phyloP scores from a whole-genome alignment of 2,888 invertebrate genomes.

The Drosophila greeni region DNA sequence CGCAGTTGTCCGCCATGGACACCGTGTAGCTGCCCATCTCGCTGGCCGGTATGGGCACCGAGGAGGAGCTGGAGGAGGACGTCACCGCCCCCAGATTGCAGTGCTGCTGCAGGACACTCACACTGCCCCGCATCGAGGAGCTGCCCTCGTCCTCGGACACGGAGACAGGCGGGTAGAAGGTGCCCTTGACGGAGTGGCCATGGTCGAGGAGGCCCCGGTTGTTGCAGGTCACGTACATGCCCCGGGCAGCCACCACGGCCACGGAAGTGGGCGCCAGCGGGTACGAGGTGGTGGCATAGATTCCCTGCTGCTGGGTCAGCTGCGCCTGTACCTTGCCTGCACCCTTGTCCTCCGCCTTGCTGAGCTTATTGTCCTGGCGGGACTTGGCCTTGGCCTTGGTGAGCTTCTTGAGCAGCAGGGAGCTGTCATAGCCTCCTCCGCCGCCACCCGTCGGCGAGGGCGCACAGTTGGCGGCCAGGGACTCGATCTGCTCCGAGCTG shows the following conservation, averaged over 20 bases:
- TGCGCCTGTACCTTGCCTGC: constrained; percentile 52
- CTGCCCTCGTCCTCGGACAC: constrained; percentile 81
- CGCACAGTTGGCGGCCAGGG: constrained; percentile 48
- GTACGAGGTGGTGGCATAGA: constrained; percentile 69
- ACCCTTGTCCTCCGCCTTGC: constrained; percentile 65
- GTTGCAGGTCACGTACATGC: constrained; percentile 91
- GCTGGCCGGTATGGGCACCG: constrained; percentile 26
- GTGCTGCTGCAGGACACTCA: constrained; percentile 43
- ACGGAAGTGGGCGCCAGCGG: constrained; percentile 76
- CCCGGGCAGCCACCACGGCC: constrained; percentile 90
- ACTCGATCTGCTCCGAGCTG: constrained; percentile 67
- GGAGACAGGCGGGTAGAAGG: constrained; percentile 91
- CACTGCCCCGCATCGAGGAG: constrained; percentile 78
- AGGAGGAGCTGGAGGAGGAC: constrained; percentile 58
- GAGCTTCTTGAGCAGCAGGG: constrained; percentile 63
- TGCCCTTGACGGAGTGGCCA: constrained; percentile 91
- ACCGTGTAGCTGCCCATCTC: constrained; percentile 56
- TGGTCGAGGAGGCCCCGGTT: constrained; percentile 89
- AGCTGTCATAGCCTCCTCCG: constrained; percentile 55
- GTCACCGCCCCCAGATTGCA: constrained; percentile 81
- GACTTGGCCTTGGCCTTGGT: constrained; percentile 55
- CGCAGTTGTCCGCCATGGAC: constrained; percentile 61
- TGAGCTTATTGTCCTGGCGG: constrained; percentile 56
- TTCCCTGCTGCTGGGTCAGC: constrained; percentile 48
- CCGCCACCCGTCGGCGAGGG: constrained; percentile 47